Evolutionary conservation across 2,113 vertebrate genomes (phyloP), one percentile per base, ranked within the genome.

Genomic region (Psephotus haematonotus): DNA sequence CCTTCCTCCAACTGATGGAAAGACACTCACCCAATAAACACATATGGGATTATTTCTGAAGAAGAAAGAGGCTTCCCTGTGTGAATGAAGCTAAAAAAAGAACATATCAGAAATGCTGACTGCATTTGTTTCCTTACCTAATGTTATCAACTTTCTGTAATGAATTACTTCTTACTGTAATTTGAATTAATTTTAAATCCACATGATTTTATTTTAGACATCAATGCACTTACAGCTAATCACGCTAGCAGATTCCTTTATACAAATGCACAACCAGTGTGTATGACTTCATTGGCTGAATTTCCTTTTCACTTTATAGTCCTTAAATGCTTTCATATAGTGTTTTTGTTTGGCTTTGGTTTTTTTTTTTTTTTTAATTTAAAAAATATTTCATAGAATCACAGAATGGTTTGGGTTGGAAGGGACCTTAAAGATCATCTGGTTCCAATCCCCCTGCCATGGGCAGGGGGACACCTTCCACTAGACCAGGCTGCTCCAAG

Each of bases 161-260:
- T 79, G 13, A 94, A 79, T 95, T 90, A 71, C 52, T 72, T n/a
- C 19, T 82, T 69, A 64, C 23, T 39, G 31, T 41, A 80, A 90
- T 41, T 86, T 64, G 70, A 69, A 83, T 35, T 33, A 43, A 46
- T 64, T 71, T 85, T 60, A 68, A 31, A 60, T 24, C 57, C 27
- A 70, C 37, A n/a, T 67, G 24, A 76, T 60, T 79, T 95, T 82
- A 76, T 89, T 95, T 90, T 76, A 80, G 59, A 65, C n/a, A 80
- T 41, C 63, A 60, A 20, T 1, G 3, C 8, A 27, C 31, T 60
- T 65, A 92, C 50, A 88, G 41, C 55, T 71, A 60, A 43, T 9
- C 29, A 37, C 19, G 19, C 23, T 17, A 13, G 23, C 64, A 60
- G 50, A 75, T 60, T 92, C 13, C 52, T 85, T 81, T 44, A 76